These are phyloP conservation scores for Sisyra nigra DNA, from an alignment of 2,888 invertebrate genomes.

Conservation along the genomic window DNA sequence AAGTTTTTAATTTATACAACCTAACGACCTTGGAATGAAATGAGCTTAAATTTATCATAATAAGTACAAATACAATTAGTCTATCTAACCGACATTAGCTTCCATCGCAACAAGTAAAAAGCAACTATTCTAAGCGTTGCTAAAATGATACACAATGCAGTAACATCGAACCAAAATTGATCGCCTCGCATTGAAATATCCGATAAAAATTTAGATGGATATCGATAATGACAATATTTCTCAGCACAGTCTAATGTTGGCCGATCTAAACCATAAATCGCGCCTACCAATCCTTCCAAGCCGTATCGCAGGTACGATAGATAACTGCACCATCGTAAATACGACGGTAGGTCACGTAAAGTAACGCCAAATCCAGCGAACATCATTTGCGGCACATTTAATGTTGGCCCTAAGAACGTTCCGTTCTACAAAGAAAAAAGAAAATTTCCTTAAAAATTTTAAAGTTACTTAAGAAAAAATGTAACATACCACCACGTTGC, in stretches of 20 bases:
- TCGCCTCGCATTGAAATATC: conserved; percentile 68
- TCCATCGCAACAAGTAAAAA: conserved; percentile 61
- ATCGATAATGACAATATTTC: conserved; percentile 68
- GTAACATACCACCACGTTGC: conserved; percentile 61
- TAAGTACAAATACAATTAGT: neutral
- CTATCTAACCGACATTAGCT: conserved; percentile 51
- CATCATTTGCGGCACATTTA: conserved; percentile 90
- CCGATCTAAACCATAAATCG: conserved; percentile 71
- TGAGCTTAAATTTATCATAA: neutral
- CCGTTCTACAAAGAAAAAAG: conserved; percentile 55
- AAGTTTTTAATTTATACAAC: too few relatives aligned
- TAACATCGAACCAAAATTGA: conserved; percentile 70
- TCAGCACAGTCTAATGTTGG: conserved; percentile 59
- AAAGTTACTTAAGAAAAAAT: neutral
- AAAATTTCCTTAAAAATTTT: too few relatives aligned
- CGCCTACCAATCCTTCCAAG: conserved; percentile 69
- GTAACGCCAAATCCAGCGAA: conserved; percentile 93
- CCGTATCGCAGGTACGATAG: conserved; percentile 83
- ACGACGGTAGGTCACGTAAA: conserved; percentile 66
- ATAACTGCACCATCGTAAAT: conserved; percentile 83
- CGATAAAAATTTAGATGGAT: conserved; percentile 62
- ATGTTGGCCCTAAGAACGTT: conserved; percentile 83
- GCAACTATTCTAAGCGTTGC: conserved; percentile 46
- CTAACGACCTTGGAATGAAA: too few relatives aligned
- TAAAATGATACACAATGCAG: conserved; percentile 52